Evolutionary conservation across 2,797 vertebrate genomes (phyloP).

Genomic region (Sebastes matsubarae): DNA sequence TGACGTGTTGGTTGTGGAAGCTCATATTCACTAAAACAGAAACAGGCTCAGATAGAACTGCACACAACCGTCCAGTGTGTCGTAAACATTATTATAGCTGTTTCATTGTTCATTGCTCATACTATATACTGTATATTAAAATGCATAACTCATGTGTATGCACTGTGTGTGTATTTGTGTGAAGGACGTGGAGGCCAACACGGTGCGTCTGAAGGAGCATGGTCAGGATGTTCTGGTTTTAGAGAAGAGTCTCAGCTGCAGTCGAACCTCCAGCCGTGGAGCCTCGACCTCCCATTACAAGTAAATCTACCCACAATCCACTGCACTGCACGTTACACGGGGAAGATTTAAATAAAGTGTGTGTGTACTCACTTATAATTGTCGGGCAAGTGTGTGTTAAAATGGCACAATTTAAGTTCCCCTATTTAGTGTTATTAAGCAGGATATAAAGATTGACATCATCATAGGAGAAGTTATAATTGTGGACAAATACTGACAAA

Average conservation of each 20-base stretch:
- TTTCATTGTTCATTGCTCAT: not conserved
- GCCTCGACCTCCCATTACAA: conserved; percentile 88
- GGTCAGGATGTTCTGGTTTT: conserved; percentile 97
- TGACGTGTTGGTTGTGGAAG: not conserved
- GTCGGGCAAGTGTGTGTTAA: not conserved
- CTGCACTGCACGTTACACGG: not conserved
- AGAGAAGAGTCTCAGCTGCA: conserved; percentile 92
- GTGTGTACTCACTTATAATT: not conserved
- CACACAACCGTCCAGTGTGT: not conserved
- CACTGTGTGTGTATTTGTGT: conserved; percentile 37
- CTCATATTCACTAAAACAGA: not conserved
- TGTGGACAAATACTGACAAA: not conserved
- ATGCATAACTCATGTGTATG: not conserved
- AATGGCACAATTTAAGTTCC: not conserved
- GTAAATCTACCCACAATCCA: conserved; percentile 74
- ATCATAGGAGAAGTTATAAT: not conserved
- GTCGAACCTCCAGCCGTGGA: conserved; percentile 85
- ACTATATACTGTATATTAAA: not conserved
- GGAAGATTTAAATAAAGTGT: not conserved
- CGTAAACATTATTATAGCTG: not conserved
- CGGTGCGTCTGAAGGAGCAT: conserved; percentile 98
- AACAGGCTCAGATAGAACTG: not conserved
- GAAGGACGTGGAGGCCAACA: conserved; percentile 98
- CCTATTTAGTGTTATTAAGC: not conserved
- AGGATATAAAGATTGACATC: not conserved